Base-by-base conservation (phyloP, 1,140 invertebrate genomes). In the Trachelipus rathkii region DNA sequence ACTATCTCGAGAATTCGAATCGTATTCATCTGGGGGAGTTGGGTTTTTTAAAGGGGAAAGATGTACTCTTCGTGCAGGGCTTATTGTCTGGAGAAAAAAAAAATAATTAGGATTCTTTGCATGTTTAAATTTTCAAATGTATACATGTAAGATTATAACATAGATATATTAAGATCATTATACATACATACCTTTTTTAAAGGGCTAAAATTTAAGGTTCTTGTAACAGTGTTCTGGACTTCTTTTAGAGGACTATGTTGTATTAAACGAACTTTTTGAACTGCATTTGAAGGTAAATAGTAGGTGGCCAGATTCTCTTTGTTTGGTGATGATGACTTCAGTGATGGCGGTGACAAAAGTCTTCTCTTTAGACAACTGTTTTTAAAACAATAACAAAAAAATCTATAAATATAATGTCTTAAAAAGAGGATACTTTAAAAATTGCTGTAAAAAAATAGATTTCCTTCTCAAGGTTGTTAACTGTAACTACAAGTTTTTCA, bases 1-100 rank as follows among this genome's bases (percentile, higher is more conserved):
- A 76, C 88, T 89, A 83, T 89, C 89, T 76, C 88, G 88, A 44
- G 88, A 89, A 77, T 88, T 89, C 0, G 85, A 83, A 76, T 90
- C 89, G 76, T 77, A 85, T 67, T 86, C 85, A 74, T 86, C 85
- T 24, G 86, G 76, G 3, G 86, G 84, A 8, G 79, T 76, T 0
- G 75, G 68, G n/a, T 81, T 77, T 9, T 72, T 33, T 9, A 67
- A 19, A 5, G 60, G 73, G 8, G 50, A 60, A 13, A 60, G 50
- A 60, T 60, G 50, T 19, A 15, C 50, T 8, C 50, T 60, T 8
- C 50, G 50, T 19, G 50, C 11, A 3, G 50, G 50, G 50, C 50
- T 60, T 19, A 60, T 19, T 60, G 50, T 13, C 50, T 60, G 50
- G 3, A 19, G 19, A 60, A 19, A 60, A 2, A 60, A 60, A 60